Percentiles rank a stretch among this genome's conserved stretches.
Conservation (phyloP, 2,113 vertebrate species). For the Seriola quinqueradiata region DNA sequence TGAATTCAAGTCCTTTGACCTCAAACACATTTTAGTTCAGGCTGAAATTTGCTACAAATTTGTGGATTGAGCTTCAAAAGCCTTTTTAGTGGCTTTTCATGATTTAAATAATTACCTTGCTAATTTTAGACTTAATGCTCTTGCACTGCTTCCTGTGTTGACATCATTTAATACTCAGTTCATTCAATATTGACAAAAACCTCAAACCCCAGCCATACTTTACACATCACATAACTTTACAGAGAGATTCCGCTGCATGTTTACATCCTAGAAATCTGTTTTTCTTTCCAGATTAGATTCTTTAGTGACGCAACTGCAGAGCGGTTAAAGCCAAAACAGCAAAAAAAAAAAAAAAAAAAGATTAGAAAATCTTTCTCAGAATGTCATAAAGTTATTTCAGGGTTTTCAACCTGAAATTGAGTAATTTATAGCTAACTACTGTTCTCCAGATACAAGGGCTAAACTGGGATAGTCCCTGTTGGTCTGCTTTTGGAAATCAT, state of each 20-base stretch:
- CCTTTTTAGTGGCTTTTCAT: no score
- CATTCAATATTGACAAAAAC: no score
- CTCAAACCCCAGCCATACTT: not conserved
- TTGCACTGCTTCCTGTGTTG: not conserved
- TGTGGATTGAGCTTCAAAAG: no score
- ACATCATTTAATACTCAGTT: not conserved
- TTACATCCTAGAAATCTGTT: not conserved
- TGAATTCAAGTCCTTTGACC: no score
- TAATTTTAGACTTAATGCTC: no score
- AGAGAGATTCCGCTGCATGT: not conserved
- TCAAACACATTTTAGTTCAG: no score
- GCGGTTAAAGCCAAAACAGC: not conserved
- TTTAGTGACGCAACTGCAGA: not conserved
- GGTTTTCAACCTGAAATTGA: not conserved
- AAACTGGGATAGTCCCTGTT: constrained; percentile 23
- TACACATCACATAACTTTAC: not conserved
- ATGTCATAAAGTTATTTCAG: constrained; percentile 10
- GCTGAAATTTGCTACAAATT: no score
- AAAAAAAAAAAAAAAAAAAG: no score
- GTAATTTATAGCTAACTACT: constrained; percentile 14
- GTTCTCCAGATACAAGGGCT: constrained; percentile 16
- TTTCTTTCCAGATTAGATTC: not conserved
- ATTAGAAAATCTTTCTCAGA: not conserved
- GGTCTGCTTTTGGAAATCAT: constrained; percentile 20
- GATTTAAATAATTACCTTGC: no score